phyloP scores from a whole-genome alignment of 2,888 invertebrate species.

The Drosophila melanosoma region DNA sequence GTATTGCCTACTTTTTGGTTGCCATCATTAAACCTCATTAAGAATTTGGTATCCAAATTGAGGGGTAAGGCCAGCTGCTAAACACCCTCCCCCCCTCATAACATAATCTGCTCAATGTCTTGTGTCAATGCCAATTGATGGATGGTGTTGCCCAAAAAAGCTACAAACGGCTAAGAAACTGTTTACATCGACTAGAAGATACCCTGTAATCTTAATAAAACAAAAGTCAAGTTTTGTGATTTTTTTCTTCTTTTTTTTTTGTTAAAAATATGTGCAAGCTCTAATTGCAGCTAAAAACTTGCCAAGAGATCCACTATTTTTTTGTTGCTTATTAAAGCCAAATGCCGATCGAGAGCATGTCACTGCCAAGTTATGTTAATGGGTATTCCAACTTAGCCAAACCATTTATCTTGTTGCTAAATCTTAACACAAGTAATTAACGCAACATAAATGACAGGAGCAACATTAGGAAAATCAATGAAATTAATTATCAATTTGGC shows the following conservation, averaged over 20 bases:
- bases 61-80: background rate
- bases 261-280: background rate
- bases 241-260: fast-evolving
- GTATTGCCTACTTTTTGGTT: constrained; percentile 71
- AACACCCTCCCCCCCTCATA: constrained; percentile 1
- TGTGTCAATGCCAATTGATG: constrained; percentile 48
- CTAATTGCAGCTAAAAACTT: background rate
- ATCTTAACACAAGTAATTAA: constrained; percentile 59
- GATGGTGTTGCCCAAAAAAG: constrained; percentile 17
- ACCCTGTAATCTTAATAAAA: constrained; percentile 13
- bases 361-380: background rate
- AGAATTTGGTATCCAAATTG: constrained; percentile 10
- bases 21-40: constrained; percentile 68
- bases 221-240: background rate
- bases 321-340: too few relatives aligned
- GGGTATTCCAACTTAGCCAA: constrained; percentile 11
- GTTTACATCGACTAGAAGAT: constrained; percentile 4
- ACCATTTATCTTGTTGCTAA: constrained; percentile 55
- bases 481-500: constrained; percentile 76
- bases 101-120: constrained; percentile 13
- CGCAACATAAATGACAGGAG: constrained; percentile 38
- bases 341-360: background rate
- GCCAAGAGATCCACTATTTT: background rate
- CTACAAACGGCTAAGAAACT: background rate
- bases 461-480: constrained; percentile 59